Evolutionary conservation across 2,797 vertebrate genomes (phyloP), one percentile per base, ranked within the genome.

Genomic region (Phrynocephalus vlangalii): DNA sequence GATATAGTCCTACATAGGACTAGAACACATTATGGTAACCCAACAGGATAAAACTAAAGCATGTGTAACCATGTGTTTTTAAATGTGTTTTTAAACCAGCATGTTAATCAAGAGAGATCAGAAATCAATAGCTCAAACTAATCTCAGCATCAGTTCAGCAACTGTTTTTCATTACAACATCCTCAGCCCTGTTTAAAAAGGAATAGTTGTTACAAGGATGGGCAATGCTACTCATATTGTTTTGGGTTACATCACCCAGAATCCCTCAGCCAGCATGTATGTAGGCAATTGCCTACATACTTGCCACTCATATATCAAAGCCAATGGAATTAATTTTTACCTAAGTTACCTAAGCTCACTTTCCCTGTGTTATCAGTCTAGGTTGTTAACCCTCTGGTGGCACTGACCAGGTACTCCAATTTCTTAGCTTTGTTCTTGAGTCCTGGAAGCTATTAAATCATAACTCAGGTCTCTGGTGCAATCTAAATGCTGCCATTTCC

Each of bases 361-460:
- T 20, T 50, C 7, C 10, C 38, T 16, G 24, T 83, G 81, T 44
- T 83, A 87, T 83, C 78, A 71, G 88, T 86, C 87, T 67, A 90
- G 82, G 81, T 44, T 86, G 86, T 87, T 82, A 90, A 86, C 67
- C 8, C 82, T 83, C 88, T 88, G 84, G 60, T 87, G 86, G 79
- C 87, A 50, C 72, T 86, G 83, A 28, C 78, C 52, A 88, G 88
- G 88, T 79, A 48, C 50, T 91, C 86, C 56, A 92, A 63, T 56
- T 93, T 28, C 75, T 63, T 84, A 56, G 68, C 68, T 82, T 82
- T 68, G 87, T 82, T 87, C 78, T 89, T 48, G 8, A 26, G 79
- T 90, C 75, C 50, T 24, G 22, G 11, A 60, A 38, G 83, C 48
- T 91, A 83, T 88, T 93, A 91, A 92, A 92, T 92, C 91, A 89